Evolutionary conservation across 2,797 vertebrate species (phyloP).

Genomic region (Scyliorhinus canicula): DNA sequence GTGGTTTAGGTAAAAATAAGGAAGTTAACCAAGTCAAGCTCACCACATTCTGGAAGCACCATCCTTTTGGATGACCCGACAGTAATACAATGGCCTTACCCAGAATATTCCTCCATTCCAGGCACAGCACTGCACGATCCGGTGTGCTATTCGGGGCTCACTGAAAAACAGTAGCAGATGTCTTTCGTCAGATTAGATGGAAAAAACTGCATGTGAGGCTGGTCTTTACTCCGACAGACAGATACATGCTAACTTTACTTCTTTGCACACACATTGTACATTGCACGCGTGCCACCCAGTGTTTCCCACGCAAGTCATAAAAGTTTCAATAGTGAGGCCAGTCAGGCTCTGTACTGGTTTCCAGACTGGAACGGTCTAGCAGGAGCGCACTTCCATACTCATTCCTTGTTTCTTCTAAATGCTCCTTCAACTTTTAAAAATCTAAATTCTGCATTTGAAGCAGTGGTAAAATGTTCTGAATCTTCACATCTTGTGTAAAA

Average conservation of each 20-base stretch:
- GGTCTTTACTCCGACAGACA: background rate
- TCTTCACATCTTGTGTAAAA: background rate
- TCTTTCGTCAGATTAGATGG: background rate
- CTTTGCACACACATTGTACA: background rate
- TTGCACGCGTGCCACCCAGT: background rate
- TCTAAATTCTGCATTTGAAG: background rate
- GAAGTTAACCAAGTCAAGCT: slow-evolving; percentile 39
- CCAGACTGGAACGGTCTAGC: background rate
- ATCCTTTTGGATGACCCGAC: background rate
- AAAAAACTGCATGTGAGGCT: background rate
- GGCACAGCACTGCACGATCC: slow-evolving; percentile 95
- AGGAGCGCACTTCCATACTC: background rate
- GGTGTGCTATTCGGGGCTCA: slow-evolving; percentile 85
- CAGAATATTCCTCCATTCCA: slow-evolving; percentile 98
- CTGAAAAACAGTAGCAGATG: slow-evolving; percentile 54
- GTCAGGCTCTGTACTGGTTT: background rate
- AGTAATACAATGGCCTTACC: slow-evolving; percentile 56
- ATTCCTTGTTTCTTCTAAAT: background rate
- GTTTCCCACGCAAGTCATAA: background rate
- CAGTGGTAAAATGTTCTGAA: background rate
- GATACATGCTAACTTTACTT: background rate
- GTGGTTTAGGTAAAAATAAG: slow-evolving; percentile 35
- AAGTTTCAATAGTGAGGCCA: background rate
- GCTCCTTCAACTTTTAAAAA: background rate
- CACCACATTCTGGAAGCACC: background rate